phyloP scores from a whole-genome alignment of 2,113 vertebrate genomes.

The Dicaeum eximium region DNA sequence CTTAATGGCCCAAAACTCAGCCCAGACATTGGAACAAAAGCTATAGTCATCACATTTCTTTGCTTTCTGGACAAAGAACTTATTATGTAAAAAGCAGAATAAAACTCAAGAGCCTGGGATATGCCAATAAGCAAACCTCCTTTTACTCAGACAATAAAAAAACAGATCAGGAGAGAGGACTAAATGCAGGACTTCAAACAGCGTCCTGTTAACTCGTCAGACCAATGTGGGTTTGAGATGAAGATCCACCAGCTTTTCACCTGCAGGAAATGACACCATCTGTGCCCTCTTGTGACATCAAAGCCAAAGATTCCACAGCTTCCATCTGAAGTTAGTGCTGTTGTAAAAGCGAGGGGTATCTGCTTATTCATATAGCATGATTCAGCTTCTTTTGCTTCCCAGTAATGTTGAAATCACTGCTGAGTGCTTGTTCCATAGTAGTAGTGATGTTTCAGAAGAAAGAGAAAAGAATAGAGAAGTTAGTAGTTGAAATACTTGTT shows the following conservation, averaged over 20 bases:
- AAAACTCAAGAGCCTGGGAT: neutral
- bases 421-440: neutral
- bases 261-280: neutral
- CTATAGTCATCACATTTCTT: slow-evolving; percentile 48
- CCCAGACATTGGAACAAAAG: slow-evolving; percentile 38
- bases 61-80: slow-evolving; percentile 36
- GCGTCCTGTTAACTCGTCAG: neutral
- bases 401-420: neutral
- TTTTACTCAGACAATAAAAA: neutral
- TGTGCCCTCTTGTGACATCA: neutral
- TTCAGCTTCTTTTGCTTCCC: neutral
- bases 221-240: neutral
- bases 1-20: slow-evolving; percentile 1
- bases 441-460: neutral
- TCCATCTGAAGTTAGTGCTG: neutral
- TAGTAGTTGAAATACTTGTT: neutral
- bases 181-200: neutral
- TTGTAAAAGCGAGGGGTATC: neutral
- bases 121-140: neutral
- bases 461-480: neutral
- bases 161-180: neutral
- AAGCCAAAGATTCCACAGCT: neutral
- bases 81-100: slow-evolving; percentile 12
- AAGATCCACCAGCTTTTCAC: neutral
- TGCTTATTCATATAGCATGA: neutral